Evolutionary conservation across 2,888 invertebrate species (phyloP), one percentile per base, ranked within the genome.

Genomic region (Zonitis immaculata): DNA sequence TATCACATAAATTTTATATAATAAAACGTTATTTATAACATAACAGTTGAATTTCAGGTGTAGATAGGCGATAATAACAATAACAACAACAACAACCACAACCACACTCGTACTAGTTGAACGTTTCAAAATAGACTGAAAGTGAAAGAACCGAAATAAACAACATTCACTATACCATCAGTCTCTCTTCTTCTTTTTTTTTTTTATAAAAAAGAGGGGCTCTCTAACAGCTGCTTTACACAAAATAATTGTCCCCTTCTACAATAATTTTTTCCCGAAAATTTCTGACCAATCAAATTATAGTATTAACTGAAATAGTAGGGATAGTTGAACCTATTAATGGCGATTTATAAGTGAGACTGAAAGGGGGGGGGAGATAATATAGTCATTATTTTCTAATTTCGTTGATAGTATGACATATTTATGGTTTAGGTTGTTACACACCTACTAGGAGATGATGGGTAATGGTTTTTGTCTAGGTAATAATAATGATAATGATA

Each of bases 371-470:
- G 72, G 60, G 69, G 74, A 74, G 73, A 70, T 76, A 75, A 75
- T 75, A 73, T 74, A 73, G 71, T 75, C 73, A 75, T 76, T 76
- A 75, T 73, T 72, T 71, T 70, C 68, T 73, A 74, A 74, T 76
- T 75, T 73, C 16, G 35, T 35, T 8, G 14, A 72, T 71, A 72
- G 72, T 70, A 67, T 72, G 66, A 70, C 73, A 73, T 67, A 68
- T 67, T 67, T 65, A 66, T 64, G 57, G 62, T 65, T 35, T 16
- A 35, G 35, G 18, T 35, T 35, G 35, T 35, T 35, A 35, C 35
- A 35, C 35, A 35, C 35, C 35, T 35, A 35, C 35, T 35, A 18
- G 18, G 35, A 18, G 9, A 35, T 35, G 35, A 35, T 35, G 35
- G 35, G 35, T 35, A 18, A 35, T 35, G 35, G 35, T 8, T 35